Evolutionary conservation across 2,113 vertebrate species (phyloP), one percentile per base, ranked within the genome.

Genomic region (Ginglymostoma cirratum): DNA sequence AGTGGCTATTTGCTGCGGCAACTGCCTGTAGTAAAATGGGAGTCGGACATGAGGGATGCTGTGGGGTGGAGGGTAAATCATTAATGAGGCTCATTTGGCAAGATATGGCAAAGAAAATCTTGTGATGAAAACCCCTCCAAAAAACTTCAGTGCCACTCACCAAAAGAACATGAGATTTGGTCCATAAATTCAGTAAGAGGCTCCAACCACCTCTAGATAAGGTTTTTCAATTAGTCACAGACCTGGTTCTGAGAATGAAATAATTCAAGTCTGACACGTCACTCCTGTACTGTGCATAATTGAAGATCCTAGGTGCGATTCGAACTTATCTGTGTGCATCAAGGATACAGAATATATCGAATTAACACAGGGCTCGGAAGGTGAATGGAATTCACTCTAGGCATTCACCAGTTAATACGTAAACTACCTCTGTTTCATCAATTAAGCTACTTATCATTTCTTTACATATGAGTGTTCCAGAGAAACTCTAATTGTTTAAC

Each of bases 101-200:
- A 61, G 55, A 12, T 61, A 61, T 61, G 55, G 55, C 55, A 61
- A 61, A 61, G 7, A 61, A 61, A 61, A 7, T 61, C 55, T 61
- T 12, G 7, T 61, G 55, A 0, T 12, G 12, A 61, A 61, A 61
- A 8, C 12, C 55, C 55, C 55, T 61, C 55, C 55, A 1, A 61
- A 10, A 61, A 61, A 7, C 55, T 61, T 61, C 10, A 61, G 12
- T 61, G 55, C 55, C 12, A 61, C 55, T 61, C 10, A 61, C 7
- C 55, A 61, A 61, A 61, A 12, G 0, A 12, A 1, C 0, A 1
- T 61, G 10, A 61, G 55, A 61, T 90, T 65, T 15, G 61, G 55
- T 15, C 87, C 87, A 90, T 90, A 65, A n/a, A 90, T 90, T 90
- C 55, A 90, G 65, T 90, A 65, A 90, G 30, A 34, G 61, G 87